Evolutionary conservation across 2,113 vertebrate species (phyloP).

Genomic region (Sebastes schlegelii): DNA sequence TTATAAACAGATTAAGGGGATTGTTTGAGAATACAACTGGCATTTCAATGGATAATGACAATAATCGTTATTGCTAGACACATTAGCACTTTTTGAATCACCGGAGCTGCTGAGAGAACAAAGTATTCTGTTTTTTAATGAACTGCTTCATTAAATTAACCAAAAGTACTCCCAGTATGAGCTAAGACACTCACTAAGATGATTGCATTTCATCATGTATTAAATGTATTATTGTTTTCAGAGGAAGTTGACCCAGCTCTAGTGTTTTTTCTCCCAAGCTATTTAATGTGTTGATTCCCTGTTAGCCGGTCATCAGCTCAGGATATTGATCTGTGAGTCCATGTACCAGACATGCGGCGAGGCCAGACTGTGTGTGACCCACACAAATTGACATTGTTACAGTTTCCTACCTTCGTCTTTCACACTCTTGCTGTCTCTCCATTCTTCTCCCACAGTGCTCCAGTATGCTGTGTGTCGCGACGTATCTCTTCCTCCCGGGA

Average conservation of each 20-base stretch:
- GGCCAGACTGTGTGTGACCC: constrained; percentile 24
- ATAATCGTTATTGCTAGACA: not conserved
- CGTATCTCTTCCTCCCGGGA: constrained; percentile 86
- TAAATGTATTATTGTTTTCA: not conserved
- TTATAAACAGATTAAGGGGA: not conserved
- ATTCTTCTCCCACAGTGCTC: constrained; percentile 57
- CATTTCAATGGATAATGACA: not conserved
- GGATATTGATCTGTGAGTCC: constrained; percentile 42
- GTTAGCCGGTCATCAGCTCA: constrained; percentile 50
- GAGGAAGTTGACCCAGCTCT: not conserved
- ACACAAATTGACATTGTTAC: constrained; percentile 2
- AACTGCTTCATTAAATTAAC: not conserved
- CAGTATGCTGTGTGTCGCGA: constrained; percentile 80
- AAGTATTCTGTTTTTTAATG: not conserved
- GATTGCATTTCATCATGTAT: not conserved
- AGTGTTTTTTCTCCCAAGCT: constrained; percentile 30
- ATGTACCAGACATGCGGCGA: constrained; percentile 39
- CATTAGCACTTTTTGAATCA: not conserved
- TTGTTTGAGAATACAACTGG: not conserved
- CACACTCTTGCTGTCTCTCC: not conserved
- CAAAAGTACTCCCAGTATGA: not conserved
- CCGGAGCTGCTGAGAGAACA: not conserved
- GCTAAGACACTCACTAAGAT: not conserved
- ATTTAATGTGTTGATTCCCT: constrained; percentile 54
- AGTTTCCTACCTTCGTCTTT: not conserved